A percentile compares a stretch with the other conserved stretches of the same genome.
These are phyloP conservation scores for Drusus annulatus DNA, from an alignment of 1,140 invertebrate species.

Conservation along the genomic window DNA sequence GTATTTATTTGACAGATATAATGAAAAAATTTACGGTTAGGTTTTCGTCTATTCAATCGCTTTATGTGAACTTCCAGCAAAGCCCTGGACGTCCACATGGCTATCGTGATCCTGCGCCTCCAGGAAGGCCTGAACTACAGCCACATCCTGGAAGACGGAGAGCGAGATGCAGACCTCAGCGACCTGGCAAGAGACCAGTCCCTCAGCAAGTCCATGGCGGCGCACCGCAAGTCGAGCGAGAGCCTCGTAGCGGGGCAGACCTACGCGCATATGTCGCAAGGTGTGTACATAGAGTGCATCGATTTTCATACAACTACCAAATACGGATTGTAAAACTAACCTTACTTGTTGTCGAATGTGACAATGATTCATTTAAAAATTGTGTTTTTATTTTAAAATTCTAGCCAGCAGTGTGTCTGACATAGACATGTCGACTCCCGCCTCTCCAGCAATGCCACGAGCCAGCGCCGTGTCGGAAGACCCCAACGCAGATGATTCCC, in stretches of 20 bases:
- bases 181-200: conserved; percentile 58
- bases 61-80: conserved; percentile 76
- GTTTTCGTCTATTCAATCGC: background rate
- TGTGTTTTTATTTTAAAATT: conserved; percentile 32
- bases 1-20: no score
- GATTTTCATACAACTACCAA: no score
- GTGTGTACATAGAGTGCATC: no score
- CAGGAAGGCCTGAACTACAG: conserved; percentile 86
- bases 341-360: no score
- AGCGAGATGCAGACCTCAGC: conserved; percentile 56
- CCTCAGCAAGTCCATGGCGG: conserved; percentile 51
- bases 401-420: conserved; percentile 79
- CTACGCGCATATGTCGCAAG: conserved; percentile 78
- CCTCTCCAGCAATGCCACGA: conserved; percentile 71
- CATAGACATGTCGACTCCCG: conserved; percentile 75
- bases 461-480: conserved; percentile 68
- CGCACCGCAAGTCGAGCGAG: conserved; percentile 54
- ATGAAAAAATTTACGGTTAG: no score
- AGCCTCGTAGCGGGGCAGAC: conserved; percentile 60
- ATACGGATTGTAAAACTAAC: no score
- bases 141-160: conserved; percentile 74
- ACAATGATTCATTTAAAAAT: background rate
- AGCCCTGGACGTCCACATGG: conserved; percentile 93
- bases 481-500: conserved; percentile 63
- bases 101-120: conserved; percentile 88